phyloP scores from a whole-genome alignment of 2,888 invertebrate genomes.

The Heliconius ethilla region DNA sequence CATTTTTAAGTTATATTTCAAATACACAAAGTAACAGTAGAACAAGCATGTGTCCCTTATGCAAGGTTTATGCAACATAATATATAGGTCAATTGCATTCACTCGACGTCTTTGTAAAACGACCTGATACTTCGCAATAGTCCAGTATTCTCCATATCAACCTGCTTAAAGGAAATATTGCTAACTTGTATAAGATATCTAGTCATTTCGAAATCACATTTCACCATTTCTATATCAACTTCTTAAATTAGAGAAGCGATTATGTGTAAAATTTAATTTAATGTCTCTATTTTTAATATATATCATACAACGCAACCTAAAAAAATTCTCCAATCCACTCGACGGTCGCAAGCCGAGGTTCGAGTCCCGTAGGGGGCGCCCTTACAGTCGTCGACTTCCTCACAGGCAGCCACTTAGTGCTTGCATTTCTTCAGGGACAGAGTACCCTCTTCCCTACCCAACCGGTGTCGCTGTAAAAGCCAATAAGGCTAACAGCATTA shows the following conservation, averaged over 20 bases:
- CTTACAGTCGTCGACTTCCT: too few species aligned
- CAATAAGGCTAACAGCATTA: too few species aligned
- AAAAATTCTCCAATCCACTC: too few species aligned
- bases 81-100: conserved; percentile 16
- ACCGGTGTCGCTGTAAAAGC: too few species aligned
- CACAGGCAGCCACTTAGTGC: too few species aligned
- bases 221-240: not conserved
- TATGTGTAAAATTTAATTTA: not conserved
- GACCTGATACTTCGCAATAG: not conserved
- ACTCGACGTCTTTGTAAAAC: conserved; percentile 1
- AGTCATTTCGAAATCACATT: not conserved
- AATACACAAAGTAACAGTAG: not conserved
- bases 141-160: conserved; percentile 12
- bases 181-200: not conserved
- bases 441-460: too few species aligned
- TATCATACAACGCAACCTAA: not conserved
- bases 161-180: not conserved
- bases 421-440: too few species aligned
- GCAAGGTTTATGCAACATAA: conserved; percentile 26
- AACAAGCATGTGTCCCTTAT: conserved; percentile 24
- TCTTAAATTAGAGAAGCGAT: not conserved
- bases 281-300: not conserved
- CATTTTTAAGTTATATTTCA: not conserved
- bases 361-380: too few species aligned
- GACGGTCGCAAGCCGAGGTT: too few species aligned